phyloP scores from a whole-genome alignment of 2,888 invertebrate species.

The Andrena fulva region DNA sequence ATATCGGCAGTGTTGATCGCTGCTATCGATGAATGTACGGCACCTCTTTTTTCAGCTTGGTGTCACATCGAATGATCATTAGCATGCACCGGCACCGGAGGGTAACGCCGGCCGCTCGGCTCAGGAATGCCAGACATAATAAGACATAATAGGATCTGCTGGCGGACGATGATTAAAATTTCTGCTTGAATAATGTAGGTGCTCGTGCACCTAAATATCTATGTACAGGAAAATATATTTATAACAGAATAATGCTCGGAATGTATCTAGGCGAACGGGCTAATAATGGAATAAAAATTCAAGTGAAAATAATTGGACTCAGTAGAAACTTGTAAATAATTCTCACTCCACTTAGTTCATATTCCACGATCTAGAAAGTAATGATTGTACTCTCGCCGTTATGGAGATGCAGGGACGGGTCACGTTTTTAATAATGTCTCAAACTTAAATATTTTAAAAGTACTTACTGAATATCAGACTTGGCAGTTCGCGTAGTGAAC shows the following conservation, averaged over 20 bases:
- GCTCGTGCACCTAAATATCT: background rate
- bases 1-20: conserved; percentile 66
- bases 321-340: too few relatives aligned
- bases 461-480: too few relatives aligned
- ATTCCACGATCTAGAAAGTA: too few relatives aligned
- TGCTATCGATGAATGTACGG: conserved; percentile 50
- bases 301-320: too few relatives aligned
- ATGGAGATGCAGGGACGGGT: too few relatives aligned
- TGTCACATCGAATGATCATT: conserved; percentile 42
- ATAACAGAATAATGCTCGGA: background rate
- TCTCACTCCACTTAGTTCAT: too few relatives aligned
- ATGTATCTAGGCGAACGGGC: too few relatives aligned
- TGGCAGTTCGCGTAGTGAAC: too few relatives aligned
- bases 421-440: too few relatives aligned
- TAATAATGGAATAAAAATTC: too few relatives aligned
- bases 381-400: too few relatives aligned
- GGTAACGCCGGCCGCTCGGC: conserved; percentile 15
- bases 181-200: background rate
- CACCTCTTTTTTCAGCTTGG: conserved; percentile 13
- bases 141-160: conserved; percentile 1
- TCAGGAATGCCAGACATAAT: conserved; percentile 6
- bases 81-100: conserved; percentile 26
- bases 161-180: conserved; percentile 16
- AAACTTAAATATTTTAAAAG: too few relatives aligned
- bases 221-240: background rate